Evolutionary conservation across 2,113 vertebrate genomes (phyloP).

Genomic region (Campylomormyrus tamandua): DNA sequence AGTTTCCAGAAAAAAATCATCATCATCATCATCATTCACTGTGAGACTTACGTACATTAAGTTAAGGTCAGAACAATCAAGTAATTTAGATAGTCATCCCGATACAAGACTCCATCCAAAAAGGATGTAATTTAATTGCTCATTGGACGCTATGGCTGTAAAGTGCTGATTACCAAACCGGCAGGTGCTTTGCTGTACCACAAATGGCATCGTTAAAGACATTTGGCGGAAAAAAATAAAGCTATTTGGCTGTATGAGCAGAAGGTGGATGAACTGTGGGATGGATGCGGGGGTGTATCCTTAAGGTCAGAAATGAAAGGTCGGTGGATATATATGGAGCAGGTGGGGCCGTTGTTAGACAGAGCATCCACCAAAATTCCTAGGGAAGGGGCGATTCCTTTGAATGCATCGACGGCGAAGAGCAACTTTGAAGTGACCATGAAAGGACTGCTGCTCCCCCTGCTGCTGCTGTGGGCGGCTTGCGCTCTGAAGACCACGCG

Average conservation of each 20-base stretch:
- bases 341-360: background rate
- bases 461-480: slow-evolving; percentile 43
- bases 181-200: slow-evolving; percentile 14
- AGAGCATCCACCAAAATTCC: background rate
- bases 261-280: background rate
- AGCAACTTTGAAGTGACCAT: slow-evolving; percentile 29
- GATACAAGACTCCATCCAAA: slow-evolving; percentile 32
- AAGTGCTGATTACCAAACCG: slow-evolving; percentile 31
- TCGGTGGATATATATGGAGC: slow-evolving; percentile 35
- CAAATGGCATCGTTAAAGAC: slow-evolving; percentile 13
- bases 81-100: slow-evolving; percentile 29
- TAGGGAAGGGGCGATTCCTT: background rate
- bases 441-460: slow-evolving; percentile 39
- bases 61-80: slow-evolving; percentile 9
- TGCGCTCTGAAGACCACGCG: slow-evolving; percentile 9
- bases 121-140: slow-evolving; percentile 34
- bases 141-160: slow-evolving; percentile 29
- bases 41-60: background rate
- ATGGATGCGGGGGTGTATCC: background rate
- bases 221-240: slow-evolving; percentile 10
- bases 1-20: background rate
- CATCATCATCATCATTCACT: background rate
- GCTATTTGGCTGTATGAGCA: slow-evolving; percentile 2
- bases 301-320: background rate
- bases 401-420: background rate